Percentiles rank a stretch among this genome's conserved stretches.
Conservation (phyloP, 2,797 vertebrate genomes). For the Huso huso region DNA sequence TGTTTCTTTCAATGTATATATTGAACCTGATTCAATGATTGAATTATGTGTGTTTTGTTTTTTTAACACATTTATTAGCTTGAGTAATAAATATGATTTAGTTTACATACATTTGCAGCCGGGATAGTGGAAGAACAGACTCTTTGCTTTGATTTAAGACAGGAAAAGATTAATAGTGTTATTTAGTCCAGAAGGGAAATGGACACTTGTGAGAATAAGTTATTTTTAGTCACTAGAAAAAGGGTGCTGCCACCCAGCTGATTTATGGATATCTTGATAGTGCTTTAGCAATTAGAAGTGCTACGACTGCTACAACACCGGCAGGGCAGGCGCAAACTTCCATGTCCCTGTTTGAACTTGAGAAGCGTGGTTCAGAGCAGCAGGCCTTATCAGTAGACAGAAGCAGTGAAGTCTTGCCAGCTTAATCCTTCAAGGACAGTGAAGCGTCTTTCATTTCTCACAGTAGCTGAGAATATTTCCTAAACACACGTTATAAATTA, state of each 20-base stretch:
- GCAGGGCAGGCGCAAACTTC: slow-evolving; percentile 19
- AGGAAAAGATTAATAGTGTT: slow-evolving; percentile 39
- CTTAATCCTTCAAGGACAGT: slow-evolving; percentile 40
- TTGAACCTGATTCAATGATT: too few relatives aligned
- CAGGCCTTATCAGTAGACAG: slow-evolving; percentile 51
- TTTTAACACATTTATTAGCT: too few relatives aligned
- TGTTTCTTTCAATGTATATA: too few relatives aligned
- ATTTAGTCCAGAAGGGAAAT: slow-evolving; percentile 45
- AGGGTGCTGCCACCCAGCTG: slow-evolving; percentile 49
- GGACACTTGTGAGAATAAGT: slow-evolving; percentile 50
- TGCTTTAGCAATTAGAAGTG: too few relatives aligned
- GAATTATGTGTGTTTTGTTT: too few relatives aligned
- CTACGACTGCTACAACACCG: slow-evolving; percentile 19
- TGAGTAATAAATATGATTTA: too few relatives aligned
- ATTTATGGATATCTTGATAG: slow-evolving; percentile 53
- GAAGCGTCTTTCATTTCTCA: slow-evolving; percentile 48
- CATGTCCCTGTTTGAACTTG: slow-evolving; percentile 53
- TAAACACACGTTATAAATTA: too few relatives aligned
- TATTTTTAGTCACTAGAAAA: slow-evolving; percentile 46
- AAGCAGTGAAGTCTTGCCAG: slow-evolving; percentile 53
- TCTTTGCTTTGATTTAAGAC: slow-evolving; percentile 40
- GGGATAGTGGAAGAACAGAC: slow-evolving; percentile 7
- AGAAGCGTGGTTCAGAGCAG: slow-evolving; percentile 45
- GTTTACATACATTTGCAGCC: background rate
- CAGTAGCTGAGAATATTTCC: slow-evolving; percentile 26